Conservation (phyloP, 2,113 vertebrate genomes). For the Pterocles burchelli region DNA sequence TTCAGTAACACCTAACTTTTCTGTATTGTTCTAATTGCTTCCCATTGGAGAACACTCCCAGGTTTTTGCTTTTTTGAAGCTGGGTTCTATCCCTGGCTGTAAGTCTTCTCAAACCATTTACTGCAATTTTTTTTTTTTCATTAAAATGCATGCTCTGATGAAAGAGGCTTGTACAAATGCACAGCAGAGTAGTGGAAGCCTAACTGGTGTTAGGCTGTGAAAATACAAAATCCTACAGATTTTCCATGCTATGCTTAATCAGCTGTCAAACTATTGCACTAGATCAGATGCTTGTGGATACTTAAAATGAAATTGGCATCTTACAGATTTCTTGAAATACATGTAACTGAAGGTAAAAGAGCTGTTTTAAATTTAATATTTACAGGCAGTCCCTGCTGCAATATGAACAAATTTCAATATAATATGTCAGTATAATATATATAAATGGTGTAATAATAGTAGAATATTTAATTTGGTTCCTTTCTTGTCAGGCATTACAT, state of each 20-base stretch:
- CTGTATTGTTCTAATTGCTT: background rate
- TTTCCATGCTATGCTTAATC: background rate
- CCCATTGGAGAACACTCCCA: background rate
- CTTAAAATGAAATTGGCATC: background rate
- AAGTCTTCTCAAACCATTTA: background rate
- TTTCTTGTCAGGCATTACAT: too few relatives aligned
- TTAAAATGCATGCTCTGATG: background rate
- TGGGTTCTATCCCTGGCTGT: background rate
- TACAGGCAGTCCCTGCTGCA: background rate
- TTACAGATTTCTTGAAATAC: background rate
- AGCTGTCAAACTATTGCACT: background rate
- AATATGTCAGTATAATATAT: too few relatives aligned
- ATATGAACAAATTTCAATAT: background rate
- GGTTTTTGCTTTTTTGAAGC: background rate
- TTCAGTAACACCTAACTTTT: background rate
- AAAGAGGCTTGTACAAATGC: background rate
- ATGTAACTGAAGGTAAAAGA: background rate
- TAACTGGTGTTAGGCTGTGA: background rate
- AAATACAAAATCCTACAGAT: background rate
- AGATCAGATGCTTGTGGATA: background rate
- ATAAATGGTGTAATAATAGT: too few relatives aligned
- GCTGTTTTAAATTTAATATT: background rate
- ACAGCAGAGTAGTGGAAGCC: background rate
- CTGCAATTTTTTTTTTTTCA: background rate
- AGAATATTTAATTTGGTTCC: too few relatives aligned